Conservation (phyloP, 2,113 vertebrate species). For the Carassius auratus region DNA sequence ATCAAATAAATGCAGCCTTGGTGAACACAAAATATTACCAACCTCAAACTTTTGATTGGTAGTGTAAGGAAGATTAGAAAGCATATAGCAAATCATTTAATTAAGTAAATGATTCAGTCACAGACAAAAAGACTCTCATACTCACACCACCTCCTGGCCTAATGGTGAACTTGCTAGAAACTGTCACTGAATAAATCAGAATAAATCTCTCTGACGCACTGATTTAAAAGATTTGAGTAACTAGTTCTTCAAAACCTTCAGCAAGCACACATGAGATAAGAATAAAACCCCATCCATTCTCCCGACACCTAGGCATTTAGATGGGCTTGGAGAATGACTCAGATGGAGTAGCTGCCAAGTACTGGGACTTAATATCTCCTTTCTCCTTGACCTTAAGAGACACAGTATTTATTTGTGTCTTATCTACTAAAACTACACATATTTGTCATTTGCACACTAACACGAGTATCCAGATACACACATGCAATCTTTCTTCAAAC, state of each 20-base stretch:
- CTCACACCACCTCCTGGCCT: neutral
- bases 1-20: no score
- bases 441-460: neutral
- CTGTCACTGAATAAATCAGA: neutral
- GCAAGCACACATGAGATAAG: neutral
- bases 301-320: neutral
- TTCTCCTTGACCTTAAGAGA: conserved; percentile 29
- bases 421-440: neutral
- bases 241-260: neutral
- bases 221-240: neutral
- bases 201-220: neutral
- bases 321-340: conserved; percentile 8
- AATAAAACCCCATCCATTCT: conserved; percentile 6
- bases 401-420: neutral
- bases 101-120: neutral
- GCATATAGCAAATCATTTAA: neutral
- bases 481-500: conserved; percentile 60
- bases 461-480: neutral
- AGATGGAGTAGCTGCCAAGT: neutral
- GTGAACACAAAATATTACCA: no score
- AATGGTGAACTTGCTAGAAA: neutral
- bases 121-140: neutral
- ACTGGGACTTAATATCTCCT: conserved; percentile 1
- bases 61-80: no score
- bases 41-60: no score